phyloP scores from a whole-genome alignment of 2,113 vertebrate species.

The Elachura formosa region DNA sequence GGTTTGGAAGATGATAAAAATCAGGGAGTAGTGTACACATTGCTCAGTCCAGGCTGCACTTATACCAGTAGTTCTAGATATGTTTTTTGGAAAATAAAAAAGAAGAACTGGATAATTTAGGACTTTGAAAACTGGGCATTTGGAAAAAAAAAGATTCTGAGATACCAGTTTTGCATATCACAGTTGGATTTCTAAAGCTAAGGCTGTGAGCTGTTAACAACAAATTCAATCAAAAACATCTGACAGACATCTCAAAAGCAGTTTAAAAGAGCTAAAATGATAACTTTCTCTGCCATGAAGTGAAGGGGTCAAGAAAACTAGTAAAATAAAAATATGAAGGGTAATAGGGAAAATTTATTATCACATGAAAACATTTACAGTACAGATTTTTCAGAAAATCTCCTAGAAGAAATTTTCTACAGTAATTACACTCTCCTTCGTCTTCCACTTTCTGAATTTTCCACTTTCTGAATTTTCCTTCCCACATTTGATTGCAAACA shows the following conservation, averaged over 20 bases:
- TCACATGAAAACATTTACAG: not conserved
- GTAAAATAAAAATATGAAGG: not conserved
- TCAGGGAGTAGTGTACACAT: not conserved
- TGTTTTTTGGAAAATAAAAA: not conserved
- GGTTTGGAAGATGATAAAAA: not conserved
- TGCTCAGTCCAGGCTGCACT: not conserved
- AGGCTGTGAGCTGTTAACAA: conserved; percentile 29
- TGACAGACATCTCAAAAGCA: not conserved
- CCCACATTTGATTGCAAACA: not conserved
- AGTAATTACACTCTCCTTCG: not conserved
- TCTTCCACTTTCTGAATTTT: not conserved
- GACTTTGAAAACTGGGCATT: not conserved
- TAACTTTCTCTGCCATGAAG: not conserved
- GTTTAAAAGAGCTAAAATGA: not conserved
- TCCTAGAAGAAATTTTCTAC: not conserved
- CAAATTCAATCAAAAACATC: conserved; percentile 13
- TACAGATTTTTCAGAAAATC: not conserved
- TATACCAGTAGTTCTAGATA: not conserved
- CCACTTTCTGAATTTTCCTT: not conserved
- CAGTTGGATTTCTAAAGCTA: conserved; percentile 31
- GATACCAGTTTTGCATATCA: not conserved
- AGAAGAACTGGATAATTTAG: not conserved
- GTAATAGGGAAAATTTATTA: not conserved
- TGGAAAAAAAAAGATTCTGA: not conserved
- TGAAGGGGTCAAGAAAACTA: not conserved